phyloP scores from a whole-genome alignment of 2,888 invertebrate genomes.

The Tortricodes alternella region DNA sequence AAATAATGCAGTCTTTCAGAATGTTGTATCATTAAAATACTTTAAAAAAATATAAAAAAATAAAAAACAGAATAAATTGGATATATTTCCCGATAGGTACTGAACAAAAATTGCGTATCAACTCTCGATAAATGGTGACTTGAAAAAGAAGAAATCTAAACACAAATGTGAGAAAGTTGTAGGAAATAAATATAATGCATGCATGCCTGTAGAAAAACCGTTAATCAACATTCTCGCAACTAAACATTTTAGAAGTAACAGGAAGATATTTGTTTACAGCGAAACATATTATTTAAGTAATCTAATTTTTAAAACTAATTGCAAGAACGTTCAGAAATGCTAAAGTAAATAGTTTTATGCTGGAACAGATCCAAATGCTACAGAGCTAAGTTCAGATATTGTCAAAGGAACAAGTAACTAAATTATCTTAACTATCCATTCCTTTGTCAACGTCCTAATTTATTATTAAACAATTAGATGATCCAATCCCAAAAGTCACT shows the following conservation, averaged over 20 bases:
- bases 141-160: no score
- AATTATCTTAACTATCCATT: constrained; percentile 32
- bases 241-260: neutral
- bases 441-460: constrained; percentile 57
- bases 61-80: no score
- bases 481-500: constrained; percentile 10
- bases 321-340: neutral
- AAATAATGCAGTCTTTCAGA: no score
- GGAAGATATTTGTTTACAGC: neutral
- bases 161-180: no score
- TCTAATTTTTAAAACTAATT: neutral
- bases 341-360: constrained; percentile 3
- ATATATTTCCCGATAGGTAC: no score
- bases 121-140: no score
- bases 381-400: constrained; percentile 34
- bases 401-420: constrained; percentile 36
- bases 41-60: no score
- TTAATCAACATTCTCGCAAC: neutral
- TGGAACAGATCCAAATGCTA: constrained; percentile 25
- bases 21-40: no score
- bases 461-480: constrained; percentile 34
- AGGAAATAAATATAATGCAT: no score
- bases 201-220: neutral
- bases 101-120: no score
- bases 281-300: no score